Base-by-base conservation (phyloP, 2,888 invertebrate species). In the Limnephilus rhombicus region DNA sequence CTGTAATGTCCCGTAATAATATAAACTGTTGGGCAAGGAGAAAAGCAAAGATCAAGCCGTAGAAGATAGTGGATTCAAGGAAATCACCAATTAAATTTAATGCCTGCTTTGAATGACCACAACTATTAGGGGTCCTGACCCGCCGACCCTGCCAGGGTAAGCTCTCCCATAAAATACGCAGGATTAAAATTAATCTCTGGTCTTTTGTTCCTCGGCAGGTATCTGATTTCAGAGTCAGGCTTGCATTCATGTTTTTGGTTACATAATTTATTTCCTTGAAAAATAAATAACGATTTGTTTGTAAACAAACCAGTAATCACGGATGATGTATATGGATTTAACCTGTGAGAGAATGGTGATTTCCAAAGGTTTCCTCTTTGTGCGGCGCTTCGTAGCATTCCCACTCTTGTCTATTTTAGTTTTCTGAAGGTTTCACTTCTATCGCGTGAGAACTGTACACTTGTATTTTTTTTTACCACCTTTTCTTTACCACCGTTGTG, bases 11-110 rank as follows among this genome's bases (percentile, higher is more conserved):
- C 68, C n/a, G 68, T 68, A 68, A 68, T 68, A 68, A 45, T 45
- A 15, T 45, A 86, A 86, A 86, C 45, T 45, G 86, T 45, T 45
- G 41, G 29, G 29, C 86, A 86, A 86, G 45, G 29, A 86, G 45
- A 37, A 86, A 86, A 86, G 45, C 86, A 41, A 86, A 86, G 86
- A 86, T 49, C 45, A 89, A 81, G 89, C 81, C 41, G 82, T 41
- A 31, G 89, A 81, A 81, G 89, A 80, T 89, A 81, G 80, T 29
- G 81, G 80, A 24, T 86, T 41, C 29, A 80, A 91, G 91, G 91
- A 93, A 92, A 92, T 93, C 92, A 92, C 93, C 93, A 91, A 90
- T 93, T 93, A 92, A 92, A 92, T 92, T 92, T 92, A 92, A 92
- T 91, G 93, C 91, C 92, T 85, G 90, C 92, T 92, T 92, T 90